Base-by-base conservation (phyloP, 2,113 vertebrate genomes). In the Notothenia rossii region DNA sequence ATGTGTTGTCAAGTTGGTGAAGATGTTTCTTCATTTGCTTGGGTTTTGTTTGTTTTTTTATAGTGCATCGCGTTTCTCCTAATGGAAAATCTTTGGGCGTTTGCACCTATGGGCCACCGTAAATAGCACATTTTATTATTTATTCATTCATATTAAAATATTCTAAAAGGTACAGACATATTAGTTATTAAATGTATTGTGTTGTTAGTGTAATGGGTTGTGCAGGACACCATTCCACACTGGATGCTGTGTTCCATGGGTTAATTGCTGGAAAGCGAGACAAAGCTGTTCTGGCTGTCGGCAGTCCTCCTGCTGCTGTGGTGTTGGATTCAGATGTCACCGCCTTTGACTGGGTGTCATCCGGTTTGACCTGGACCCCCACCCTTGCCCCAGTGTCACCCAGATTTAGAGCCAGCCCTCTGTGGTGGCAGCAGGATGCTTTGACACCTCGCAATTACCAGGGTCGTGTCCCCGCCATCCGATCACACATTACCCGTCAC, bases 401-500 rank as follows among this genome's bases (percentile, higher is more conserved):
- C 82, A 15, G 58, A 53, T 67, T 54, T 10, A 25, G 62, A 83
- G 87, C 72, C 88, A 88, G 89, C 77, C 66, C 85, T 86, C 84
- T 85, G 86, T 66, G 80, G 84, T 86, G 91, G 85, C 89, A 93
- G 91, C 88, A 91, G 91, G 88, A 87, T 74, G 76, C 86, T 85
- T 81, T 91, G 77, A 86, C 91, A 84, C 81, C 86, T 90, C 40
- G 10, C 84, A 93, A 91, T 94, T 88, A 91, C 76, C 78, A 81
- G 85, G 89, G 90, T 78, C 77, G 83, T 88, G 93, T 86, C 86
- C 82, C 86, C 14, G 84, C 84, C 88, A 86, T 82, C 92, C 88
- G 48, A 91, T 92, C 85, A 82, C 88, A 90, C 89, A 89, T 91
- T 91, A 91, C 87, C 73, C 77, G 84, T 73, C 50, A 12, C 81